Evolutionary conservation across 1,140 invertebrate species (phyloP), one percentile per base, ranked within the genome.

Genomic region (Triops longicaudatus): DNA sequence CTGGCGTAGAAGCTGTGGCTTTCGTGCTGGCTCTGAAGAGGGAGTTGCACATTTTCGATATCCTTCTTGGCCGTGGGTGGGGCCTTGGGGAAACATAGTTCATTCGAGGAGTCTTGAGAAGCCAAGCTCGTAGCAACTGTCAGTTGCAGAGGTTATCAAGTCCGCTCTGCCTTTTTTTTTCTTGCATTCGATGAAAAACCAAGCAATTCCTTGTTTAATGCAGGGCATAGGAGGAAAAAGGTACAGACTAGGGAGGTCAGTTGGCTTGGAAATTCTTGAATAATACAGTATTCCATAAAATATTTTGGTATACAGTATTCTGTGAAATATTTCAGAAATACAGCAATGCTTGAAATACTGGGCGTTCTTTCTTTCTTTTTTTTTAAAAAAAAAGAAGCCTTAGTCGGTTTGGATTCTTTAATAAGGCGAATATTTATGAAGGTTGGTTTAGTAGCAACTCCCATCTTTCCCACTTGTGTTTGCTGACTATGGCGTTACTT

Each of bases 21-120:
- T 63, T 63, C 17, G 50, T 63, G 50, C 50, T 63, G 4, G 50
- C 50, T 63, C 50, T 63, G 50, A 22, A 22, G 50, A 63, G 22
- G n/a, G 50, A 63, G 22, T 63, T 22, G n/a, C 50, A 63, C 17
- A n/a, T 63, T 63, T 63, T 63, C n/a, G 50, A 22, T 63, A 63
- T 22, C 50, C n/a, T 63, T 63, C 17, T 22, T 22, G 50, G 50
- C 50, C 50, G 4, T 63, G 50, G n/a, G 50, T 63, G 22, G 50
- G 50, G 50, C 50, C 50, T 63, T 63, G 50, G 50, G 50, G 50
- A 63, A 63, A 63, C 50, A 63, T 63, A 63, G 50, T 22, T 63
- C 50, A 63, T 63, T 63, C 50, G 50, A 63, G 50, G 17, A 63
- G 50, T 63, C 50, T 63, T 63, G 50, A 63, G 50, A 63, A 63